Percentiles rank a stretch among this genome's conserved stretches.
Conservation (phyloP, 2,888 invertebrate species). For the Onthophagus sagittarius region DNA sequence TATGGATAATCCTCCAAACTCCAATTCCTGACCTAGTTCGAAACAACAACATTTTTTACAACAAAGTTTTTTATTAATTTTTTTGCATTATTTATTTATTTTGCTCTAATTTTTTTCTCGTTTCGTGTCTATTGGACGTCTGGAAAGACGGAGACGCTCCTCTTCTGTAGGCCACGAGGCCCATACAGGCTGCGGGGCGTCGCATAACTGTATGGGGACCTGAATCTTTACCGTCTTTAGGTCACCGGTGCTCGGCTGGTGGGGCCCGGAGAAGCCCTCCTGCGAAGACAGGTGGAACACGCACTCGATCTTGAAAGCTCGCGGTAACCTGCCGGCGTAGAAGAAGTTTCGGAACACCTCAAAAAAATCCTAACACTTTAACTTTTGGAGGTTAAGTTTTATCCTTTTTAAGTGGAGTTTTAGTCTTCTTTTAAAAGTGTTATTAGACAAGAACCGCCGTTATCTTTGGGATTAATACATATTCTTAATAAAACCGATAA, state of each 20-base stretch:
- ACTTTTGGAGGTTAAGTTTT: too few species aligned
- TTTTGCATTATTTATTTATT: too few species aligned
- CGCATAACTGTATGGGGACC: constrained; percentile 50
- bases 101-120: too few species aligned
- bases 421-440: too few species aligned
- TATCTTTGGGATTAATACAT: too few species aligned
- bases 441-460: too few species aligned
- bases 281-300: neutral
- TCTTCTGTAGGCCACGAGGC: neutral
- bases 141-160: neutral
- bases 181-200: constrained; percentile 10
- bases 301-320: neutral
- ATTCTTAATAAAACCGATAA: too few species aligned
- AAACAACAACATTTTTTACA: too few species aligned
- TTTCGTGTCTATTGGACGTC: neutral
- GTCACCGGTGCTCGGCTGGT: constrained; percentile 42
- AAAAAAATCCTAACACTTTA: neutral
- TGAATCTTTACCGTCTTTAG: constrained; percentile 48
- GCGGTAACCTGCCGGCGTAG: neutral
- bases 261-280: constrained; percentile 20
- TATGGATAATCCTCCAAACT: too few species aligned
- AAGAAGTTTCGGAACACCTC: neutral
- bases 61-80: too few species aligned
- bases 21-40: too few species aligned
- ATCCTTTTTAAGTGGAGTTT: too few species aligned